Base-by-base conservation (phyloP, 1,140 invertebrate genomes). In the Holcopasites calliopsidis region DNA sequence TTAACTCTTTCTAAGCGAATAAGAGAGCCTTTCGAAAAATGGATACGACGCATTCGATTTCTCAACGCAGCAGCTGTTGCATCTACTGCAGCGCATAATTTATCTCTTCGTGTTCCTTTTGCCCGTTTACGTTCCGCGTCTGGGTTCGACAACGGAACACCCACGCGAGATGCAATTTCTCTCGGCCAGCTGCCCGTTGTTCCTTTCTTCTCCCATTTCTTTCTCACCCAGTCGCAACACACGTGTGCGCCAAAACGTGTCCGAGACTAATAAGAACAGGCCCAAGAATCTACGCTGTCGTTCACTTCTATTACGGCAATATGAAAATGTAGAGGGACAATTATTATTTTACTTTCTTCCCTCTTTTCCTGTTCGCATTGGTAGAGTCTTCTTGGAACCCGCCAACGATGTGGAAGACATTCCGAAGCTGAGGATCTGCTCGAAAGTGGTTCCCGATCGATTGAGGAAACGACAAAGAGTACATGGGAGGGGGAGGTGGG, bases 371-470 rank as follows among this genome's bases (percentile, higher is more conserved):
- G n/a, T n/a, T n/a, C n/a, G n/a, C n/a, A n/a, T n/a, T n/a, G n/a
- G n/a, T n/a, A n/a, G n/a, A n/a, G n/a, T n/a, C n/a, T n/a, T n/a
- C n/a, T n/a, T n/a, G n/a, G n/a, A n/a, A n/a, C n/a, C n/a, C 26
- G 35, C 18, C 60, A 31, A 62, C 26, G n/a, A 62, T 44, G 16
- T n/a, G 16, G 16, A 42, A 13, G 40, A 44, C 6, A 38, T 16
- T 4, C n/a, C n/a, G n/a, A n/a, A n/a, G n/a, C n/a, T n/a, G 44
- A 31, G 60, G 11, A 10, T n/a, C 26, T 18, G 42, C 8, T 62
- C 26, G 40, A 62, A 62, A 62, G 40, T 62, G 60, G 60, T 64
- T 64, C 42, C 49, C 60, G 60, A 64, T 64, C 60, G 60, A 64
- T 64, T 13, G 26, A n/a, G 55, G 16, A 2, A n/a, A 47, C 60